A percentile compares a stretch with the other conserved stretches of the same genome.
phyloP scores from a whole-genome alignment of 2,113 vertebrate species.

The Lepus americanus region DNA sequence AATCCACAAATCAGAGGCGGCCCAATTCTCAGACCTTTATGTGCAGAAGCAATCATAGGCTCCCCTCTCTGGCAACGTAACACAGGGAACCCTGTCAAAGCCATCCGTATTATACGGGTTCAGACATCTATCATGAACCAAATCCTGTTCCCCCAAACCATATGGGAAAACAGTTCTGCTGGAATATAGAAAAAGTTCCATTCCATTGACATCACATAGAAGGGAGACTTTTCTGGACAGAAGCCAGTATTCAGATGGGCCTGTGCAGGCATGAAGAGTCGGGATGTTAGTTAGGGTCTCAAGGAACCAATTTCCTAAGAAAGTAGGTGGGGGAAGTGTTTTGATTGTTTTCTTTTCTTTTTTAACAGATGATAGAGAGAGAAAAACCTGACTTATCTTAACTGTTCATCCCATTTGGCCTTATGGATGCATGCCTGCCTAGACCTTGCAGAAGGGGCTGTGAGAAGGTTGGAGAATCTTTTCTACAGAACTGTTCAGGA shows the following conservation, averaged over 20 bases:
- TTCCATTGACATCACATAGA: background rate
- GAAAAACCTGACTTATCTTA: background rate
- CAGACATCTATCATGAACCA: background rate
- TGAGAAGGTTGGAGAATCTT: background rate
- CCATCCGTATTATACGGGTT: background rate
- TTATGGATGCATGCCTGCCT: background rate
- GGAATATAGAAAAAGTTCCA: background rate
- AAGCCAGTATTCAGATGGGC: background rate
- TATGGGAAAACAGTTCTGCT: background rate
- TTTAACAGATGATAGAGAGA: background rate
- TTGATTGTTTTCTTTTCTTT: background rate
- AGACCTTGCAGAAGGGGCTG: background rate
- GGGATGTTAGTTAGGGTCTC: background rate
- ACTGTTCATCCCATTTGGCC: background rate
- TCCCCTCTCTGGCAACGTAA: background rate
- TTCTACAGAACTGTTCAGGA: background rate
- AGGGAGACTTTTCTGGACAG: background rate
- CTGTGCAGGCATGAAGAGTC: background rate
- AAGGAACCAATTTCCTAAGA: background rate
- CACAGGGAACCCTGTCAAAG: background rate
- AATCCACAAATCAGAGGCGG: constrained; percentile 84
- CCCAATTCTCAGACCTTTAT: constrained; percentile 75
- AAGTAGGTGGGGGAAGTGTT: background rate
- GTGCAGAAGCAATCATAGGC: constrained; percentile 58
- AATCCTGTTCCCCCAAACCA: background rate